Evolutionary conservation across 2,888 invertebrate species (phyloP), one percentile per base, ranked within the genome.

Genomic region (Aphodius sticticus): DNA sequence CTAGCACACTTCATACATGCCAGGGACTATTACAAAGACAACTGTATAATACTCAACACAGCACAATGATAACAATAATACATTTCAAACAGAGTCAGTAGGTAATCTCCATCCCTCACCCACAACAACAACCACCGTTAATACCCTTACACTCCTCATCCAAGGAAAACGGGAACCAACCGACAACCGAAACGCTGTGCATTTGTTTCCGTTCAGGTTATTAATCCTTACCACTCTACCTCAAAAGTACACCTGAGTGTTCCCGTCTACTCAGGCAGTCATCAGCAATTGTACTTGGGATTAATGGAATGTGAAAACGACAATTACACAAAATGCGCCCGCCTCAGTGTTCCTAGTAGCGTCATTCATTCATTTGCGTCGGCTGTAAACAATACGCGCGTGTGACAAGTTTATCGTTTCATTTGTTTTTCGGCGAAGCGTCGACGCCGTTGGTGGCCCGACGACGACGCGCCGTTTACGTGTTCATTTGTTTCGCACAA

Each of bases 331-430:
- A 26, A 26, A 26, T 26, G 26, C 71, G 71, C 26, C 71, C 71
- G 15, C 26, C 26, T 26, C 26, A 26, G 26, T 26, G 26, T 26
- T 26, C 12, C 15, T 74, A n/a, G 74, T n/a, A 37, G 74, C 74
- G 74, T 35, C 36, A 36, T 74, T 37, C 37, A 74, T 74, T 74
- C 74, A 36, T 74, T 74, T 15, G 35, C 36, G 74, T 36, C 74
- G 74, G n/a, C n/a, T 37, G 74, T 74, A 74, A 74, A 74, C 74
- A 74, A 74, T 74, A 74, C 74, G 14, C 26, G 74, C 12, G 53
- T 53, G 53, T 74, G 74, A 74, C 74, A 74, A 74, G 74, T 74
- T 74, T 74, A 74, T 74, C 74, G 74, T 74, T 53, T 74, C 74
- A 15, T 74, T 74, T 74, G 35, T 74, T 74, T 74, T 74, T 74